Percentiles rank a stretch among this genome's conserved stretches.
These are phyloP conservation scores for Siphlonurus alternatus DNA, from an alignment of 2,888 invertebrate species.

Conservation along the genomic window DNA sequence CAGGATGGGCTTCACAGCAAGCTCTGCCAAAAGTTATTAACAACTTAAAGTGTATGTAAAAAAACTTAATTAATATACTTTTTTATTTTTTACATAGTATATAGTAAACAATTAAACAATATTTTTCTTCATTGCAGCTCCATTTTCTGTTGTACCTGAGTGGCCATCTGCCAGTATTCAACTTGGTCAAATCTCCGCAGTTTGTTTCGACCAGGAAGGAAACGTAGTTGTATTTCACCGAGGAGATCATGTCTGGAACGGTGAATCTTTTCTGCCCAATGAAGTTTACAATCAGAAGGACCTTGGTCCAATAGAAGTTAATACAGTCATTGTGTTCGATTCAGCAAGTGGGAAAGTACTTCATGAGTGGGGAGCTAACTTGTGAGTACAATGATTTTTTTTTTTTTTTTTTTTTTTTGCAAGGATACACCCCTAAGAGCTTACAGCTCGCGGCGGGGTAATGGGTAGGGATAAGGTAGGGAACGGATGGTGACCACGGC, in stretches of 20 bases:
- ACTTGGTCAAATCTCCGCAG: conserved; percentile 69
- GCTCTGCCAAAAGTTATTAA: too few species aligned
- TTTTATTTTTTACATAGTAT: background rate
- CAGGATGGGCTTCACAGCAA: too few species aligned
- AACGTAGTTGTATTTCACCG: conserved; percentile 70
- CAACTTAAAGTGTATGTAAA: too few species aligned
- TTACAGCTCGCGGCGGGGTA: too few species aligned
- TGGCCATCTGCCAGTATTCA: conserved; percentile 36
- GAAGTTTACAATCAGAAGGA: conserved; percentile 37
- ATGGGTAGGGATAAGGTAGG: too few species aligned
- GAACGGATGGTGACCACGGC: too few species aligned
- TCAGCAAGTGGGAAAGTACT: conserved; percentile 39
- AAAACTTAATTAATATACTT: too few species aligned
- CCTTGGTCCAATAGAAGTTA: conserved; percentile 40
- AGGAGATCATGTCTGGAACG: conserved; percentile 45
- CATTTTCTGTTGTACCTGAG: background rate
- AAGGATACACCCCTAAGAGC: too few species aligned
- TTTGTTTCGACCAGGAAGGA: conserved; percentile 56
- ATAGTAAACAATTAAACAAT: background rate
- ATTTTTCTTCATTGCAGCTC: background rate
- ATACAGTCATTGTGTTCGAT: conserved; percentile 47
- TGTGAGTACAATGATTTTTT: too few species aligned
- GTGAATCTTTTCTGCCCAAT: conserved; percentile 35
- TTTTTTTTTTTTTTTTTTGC: too few species aligned
- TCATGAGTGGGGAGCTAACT: conserved; percentile 48